Conservation (phyloP, 2,888 invertebrate genomes). For the Crematogaster levior region DNA sequence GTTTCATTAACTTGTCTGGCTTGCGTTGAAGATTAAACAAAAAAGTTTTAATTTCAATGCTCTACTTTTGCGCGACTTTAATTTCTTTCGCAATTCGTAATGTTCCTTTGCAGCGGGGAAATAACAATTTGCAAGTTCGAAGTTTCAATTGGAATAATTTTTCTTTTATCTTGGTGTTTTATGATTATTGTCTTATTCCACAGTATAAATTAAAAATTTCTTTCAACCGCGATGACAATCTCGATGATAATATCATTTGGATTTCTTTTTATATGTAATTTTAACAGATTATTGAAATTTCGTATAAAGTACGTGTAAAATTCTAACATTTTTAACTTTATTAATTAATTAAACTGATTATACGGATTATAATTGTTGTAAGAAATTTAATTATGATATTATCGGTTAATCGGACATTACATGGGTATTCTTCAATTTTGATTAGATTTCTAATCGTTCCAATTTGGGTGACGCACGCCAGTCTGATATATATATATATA, state of each 20-base stretch:
- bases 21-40: constrained; percentile 3
- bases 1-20: constrained; percentile 10
- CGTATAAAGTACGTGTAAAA: neutral
- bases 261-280: neutral
- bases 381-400: constrained; percentile 5
- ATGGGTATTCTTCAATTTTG: neutral
- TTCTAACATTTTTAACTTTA: neutral
- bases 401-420: neutral
- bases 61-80: neutral
- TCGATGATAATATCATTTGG: neutral
- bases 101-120: neutral
- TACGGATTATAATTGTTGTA: constrained; percentile 8
- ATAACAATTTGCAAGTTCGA: neutral
- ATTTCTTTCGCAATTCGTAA: neutral
- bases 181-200: neutral
- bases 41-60: neutral
- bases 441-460: constrained; percentile 18
- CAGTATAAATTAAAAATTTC: neutral
- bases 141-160: neutral
- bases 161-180: neutral
- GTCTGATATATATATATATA: constrained; percentile 10
- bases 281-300: neutral
- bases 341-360: neutral
- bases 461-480: constrained; percentile 21
- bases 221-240: neutral